Conservation (phyloP, 2,113 vertebrate species). For the Pogonocichla stellata region DNA sequence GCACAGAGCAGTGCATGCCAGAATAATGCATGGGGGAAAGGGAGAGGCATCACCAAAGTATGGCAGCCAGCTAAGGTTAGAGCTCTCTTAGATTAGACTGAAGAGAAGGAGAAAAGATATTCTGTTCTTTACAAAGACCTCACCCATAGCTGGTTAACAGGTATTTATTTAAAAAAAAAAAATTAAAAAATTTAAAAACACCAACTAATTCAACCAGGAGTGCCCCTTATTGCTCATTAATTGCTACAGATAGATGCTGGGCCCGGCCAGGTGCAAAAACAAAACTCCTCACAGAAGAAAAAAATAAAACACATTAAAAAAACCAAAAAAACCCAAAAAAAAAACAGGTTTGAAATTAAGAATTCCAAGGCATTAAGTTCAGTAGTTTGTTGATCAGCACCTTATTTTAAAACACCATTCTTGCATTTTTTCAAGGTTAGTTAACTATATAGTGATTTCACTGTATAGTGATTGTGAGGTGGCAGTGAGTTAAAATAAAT, state of each 20-base stretch:
- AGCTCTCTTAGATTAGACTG: neutral
- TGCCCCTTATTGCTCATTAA: neutral
- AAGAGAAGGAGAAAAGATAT: neutral
- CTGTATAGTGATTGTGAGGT: neutral
- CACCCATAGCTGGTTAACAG: neutral
- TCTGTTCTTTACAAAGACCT: neutral
- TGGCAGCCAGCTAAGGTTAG: neutral
- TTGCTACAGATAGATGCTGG: neutral
- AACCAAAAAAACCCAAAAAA: too few species aligned
- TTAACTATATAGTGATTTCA: neutral
- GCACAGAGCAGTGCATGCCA: neutral
- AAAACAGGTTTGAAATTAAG: neutral
- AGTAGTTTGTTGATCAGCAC: neutral
- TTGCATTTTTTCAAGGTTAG: neutral
- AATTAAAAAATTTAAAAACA: fast-evolving
- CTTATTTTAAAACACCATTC: neutral
- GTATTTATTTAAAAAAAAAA: neutral
- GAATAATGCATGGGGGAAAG: fast-evolving
- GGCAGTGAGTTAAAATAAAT: conserved; percentile 12
- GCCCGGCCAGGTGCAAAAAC: neutral
- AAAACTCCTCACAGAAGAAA: neutral
- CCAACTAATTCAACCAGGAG: neutral
- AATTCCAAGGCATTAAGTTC: neutral
- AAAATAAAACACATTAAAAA: neutral
- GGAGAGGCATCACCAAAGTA: neutral